Evolutionary conservation across 2,113 vertebrate genomes (phyloP), one percentile per base, ranked within the genome.

Genomic region (Pristiophorus japonicus): DNA sequence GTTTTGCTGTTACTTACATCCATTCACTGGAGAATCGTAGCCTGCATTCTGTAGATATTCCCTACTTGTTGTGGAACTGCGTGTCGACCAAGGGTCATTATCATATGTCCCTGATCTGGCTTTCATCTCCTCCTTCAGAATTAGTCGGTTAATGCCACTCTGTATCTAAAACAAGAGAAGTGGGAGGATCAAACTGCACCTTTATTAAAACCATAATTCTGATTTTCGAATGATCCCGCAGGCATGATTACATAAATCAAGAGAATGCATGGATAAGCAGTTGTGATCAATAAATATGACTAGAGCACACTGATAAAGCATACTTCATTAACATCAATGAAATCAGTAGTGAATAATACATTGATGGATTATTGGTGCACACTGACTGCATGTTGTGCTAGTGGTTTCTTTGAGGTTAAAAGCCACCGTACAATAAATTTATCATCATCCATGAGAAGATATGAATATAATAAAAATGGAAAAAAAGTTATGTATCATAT

Each of bases 41-140:
- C 97, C 98, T 0, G 96, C 96, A 0, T 97, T 99, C 97, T 99
- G 98, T 96, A 99, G 97, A n/a, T 98, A 98, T 97, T 99, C 99
- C 95, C 99, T 98, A 98, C 99, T 99, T 97, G 99, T 98, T 85
- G 98, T 97, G 4, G 98, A 99, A 97, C 99, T 99, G 96, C 99
- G 98, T 1, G 99, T 99, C 0, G 99, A 99, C 99, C 99, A 99
- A 96, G 99, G 99, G 96, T 99, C 99, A 12, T 98, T 97, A 97
- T 98, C 97, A 59, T 99, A 99, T 96, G 98, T 99, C 97, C 98
- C 98, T 91, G 99, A 99, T 91, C 99, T 98, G 66, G 99, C 99
- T 98, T 99, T 99, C 99, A 99, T 99, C 98, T 99, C 99, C 96
- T 99, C 99, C 97, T 99, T 99, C 96, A 99, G 98, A 97, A 99